Evolutionary conservation across 2,797 vertebrate species (phyloP).

Genomic region (Jordanella pulchra): DNA sequence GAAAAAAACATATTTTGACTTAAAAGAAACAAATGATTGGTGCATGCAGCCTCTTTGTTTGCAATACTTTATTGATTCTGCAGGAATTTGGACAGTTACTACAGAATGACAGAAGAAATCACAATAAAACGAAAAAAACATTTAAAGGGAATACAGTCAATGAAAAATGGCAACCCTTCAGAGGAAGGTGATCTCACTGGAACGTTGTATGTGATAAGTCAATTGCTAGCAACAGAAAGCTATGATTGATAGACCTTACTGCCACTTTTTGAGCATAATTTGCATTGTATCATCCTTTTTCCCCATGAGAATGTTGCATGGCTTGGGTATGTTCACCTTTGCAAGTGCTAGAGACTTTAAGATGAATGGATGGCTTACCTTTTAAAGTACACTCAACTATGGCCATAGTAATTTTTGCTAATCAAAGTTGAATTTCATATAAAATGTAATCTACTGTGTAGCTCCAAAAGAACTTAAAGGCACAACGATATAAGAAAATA

Average conservation of each 20-base stretch:
- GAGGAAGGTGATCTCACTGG: constrained; percentile 21
- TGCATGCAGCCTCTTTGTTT: background rate
- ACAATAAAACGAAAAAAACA: constrained; percentile 17
- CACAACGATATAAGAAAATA: background rate
- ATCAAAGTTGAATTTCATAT: background rate
- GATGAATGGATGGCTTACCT: background rate
- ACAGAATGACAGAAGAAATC: constrained; percentile 6
- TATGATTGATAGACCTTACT: constrained; percentile 22
- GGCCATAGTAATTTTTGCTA: background rate
- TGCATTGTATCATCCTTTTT: constrained; percentile 23
- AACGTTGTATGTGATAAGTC: constrained; percentile 26
- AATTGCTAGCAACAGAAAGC: constrained; percentile 24
- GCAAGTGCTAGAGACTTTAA: constrained; percentile 38
- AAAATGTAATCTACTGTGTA: background rate
- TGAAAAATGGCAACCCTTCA: constrained; percentile 3
- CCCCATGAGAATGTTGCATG: constrained; percentile 17
- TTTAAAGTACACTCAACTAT: background rate
- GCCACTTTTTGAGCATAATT: constrained; percentile 6
- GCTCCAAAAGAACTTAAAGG: background rate
- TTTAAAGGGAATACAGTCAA: constrained; percentile 9
- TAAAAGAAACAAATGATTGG: background rate
- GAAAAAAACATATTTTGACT: background rate
- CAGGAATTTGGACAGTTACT: background rate
- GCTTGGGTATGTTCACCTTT: constrained; percentile 34
- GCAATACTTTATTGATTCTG: constrained; percentile 12